Base-by-base conservation (phyloP, 2,888 invertebrate genomes). In the Cheilosia variabilis region DNA sequence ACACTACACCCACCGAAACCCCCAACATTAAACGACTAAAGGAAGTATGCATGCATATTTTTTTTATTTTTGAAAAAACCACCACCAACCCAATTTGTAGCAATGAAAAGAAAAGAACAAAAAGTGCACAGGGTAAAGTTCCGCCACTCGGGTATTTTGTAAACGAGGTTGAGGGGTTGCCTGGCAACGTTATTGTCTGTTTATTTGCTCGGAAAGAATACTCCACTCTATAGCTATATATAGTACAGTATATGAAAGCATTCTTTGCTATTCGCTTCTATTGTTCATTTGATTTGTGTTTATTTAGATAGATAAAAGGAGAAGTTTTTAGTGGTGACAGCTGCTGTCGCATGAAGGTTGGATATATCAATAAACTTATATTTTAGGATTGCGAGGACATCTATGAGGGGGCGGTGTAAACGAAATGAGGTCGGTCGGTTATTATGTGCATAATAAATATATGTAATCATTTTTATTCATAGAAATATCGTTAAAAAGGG, bases 151-250 rank as follows among this genome's bases (percentile, higher is more conserved):
- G 41, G 52, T 22, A 52, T 52, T 66, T 17, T 31, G 45, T 45
- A 45, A 45, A 50, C 34, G 47, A 6, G 31, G 58, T 62, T 53
- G 34, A 24, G 62, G 19, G 53, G 43, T 31, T 50, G 31, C 57
- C 27, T 69, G 45, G 37, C 41, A 55, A 45, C 43, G 27, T 17
- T 65, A 58, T 72, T 65, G 65, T 60, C 60, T 60, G 53, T 24
- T 62, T 80, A 47, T 73, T 80, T 78, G 68, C 37, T 77, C 53
- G 52, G 37, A 43, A 60, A 52, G 24, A 17, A 34, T 52, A 63
- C 45, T 45, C 45, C 10, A 17, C 34, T 34, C 15, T 24, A 13
- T 43, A 9, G 2, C 9, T 13, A 37, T 37, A 13, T 37, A 37
- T 2, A 13, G 37, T 13, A 37, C 1, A 13, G 2, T 37, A 13